phyloP scores from a whole-genome alignment of 37 sponge, comb jelly and placozoan genomes.

The Spongia lamella region DNA sequence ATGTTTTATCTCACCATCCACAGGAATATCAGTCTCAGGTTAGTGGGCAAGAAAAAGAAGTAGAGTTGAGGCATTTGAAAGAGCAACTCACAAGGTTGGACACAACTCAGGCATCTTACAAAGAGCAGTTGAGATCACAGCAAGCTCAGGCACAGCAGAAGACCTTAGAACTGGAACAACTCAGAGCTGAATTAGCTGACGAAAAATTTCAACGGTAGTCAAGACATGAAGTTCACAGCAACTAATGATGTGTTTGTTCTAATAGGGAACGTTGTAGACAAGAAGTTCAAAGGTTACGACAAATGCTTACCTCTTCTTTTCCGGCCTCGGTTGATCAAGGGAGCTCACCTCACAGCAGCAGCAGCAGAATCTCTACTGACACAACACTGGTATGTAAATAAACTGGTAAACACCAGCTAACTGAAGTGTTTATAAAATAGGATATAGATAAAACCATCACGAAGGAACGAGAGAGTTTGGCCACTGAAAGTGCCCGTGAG shows the following conservation, averaged over 20 bases:
- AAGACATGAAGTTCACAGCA: neutral
- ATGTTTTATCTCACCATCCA: neutral
- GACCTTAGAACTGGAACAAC: conserved; percentile 33
- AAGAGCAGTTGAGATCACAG: conserved; percentile 36
- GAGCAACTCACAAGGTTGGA: conserved; percentile 56
- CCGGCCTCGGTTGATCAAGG: neutral
- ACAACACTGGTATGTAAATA: conserved; percentile 5
- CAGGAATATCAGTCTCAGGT: conserved; percentile 54
- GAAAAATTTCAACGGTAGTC: conserved; percentile 65
- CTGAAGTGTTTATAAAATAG: neutral
- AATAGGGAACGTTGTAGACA: too few species aligned
- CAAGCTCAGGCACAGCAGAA: conserved; percentile 21
- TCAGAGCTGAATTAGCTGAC: conserved; percentile 44
- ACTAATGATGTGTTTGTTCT: too few species aligned
- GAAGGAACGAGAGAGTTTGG: conserved; percentile 43
- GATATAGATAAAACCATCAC: conserved; percentile 39
- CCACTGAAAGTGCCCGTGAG: conserved; percentile 57
- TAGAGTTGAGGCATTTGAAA: conserved; percentile 48
- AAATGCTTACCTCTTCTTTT: too few species aligned
- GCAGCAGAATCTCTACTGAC: neutral
- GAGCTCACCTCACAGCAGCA: neutral
- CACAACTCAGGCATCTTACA: conserved; percentile 19
- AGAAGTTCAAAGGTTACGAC: too few species aligned
- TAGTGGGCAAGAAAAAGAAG: conserved; percentile 51
- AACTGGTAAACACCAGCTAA: neutral